Conservation (phyloP, 2,113 vertebrate genomes). For the Natator depressus region DNA sequence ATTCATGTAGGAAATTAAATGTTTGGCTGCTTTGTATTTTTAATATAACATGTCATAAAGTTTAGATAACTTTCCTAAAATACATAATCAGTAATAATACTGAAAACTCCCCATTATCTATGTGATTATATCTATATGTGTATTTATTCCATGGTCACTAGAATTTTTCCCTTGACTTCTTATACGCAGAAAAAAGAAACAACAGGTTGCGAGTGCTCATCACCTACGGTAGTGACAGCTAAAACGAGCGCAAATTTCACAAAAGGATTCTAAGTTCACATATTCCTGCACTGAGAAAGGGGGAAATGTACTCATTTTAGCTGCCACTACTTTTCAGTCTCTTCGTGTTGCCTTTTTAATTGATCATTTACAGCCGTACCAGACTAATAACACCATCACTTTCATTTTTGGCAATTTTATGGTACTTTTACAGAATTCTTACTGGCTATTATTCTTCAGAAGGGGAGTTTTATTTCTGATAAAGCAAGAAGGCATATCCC, state of each 20-base stretch:
- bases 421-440: conserved; percentile 26
- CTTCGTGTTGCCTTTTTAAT: conserved; percentile 65
- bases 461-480: conserved; percentile 33
- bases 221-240: conserved; percentile 53
- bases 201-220: conserved; percentile 55
- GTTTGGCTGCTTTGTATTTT: background rate
- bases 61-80: background rate
- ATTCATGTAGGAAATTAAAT: conserved; percentile 1
- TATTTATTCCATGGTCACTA: conserved; percentile 16
- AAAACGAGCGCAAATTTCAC: conserved; percentile 60
- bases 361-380: conserved; percentile 57
- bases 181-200: conserved; percentile 26
- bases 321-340: conserved; percentile 65
- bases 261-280: conserved; percentile 59
- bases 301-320: conserved; percentile 55
- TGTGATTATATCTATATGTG: background rate
- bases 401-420: conserved; percentile 20
- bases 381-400: conserved; percentile 33
- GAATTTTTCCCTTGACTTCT: background rate
- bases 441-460: background rate
- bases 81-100: background rate
- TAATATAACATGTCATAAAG: background rate
- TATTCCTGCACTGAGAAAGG: conserved; percentile 52
- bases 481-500: conserved; percentile 7
- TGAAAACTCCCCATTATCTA: background rate